Evolutionary conservation across 2,888 invertebrate species (phyloP).

Genomic region (Litoditis marina): DNA sequence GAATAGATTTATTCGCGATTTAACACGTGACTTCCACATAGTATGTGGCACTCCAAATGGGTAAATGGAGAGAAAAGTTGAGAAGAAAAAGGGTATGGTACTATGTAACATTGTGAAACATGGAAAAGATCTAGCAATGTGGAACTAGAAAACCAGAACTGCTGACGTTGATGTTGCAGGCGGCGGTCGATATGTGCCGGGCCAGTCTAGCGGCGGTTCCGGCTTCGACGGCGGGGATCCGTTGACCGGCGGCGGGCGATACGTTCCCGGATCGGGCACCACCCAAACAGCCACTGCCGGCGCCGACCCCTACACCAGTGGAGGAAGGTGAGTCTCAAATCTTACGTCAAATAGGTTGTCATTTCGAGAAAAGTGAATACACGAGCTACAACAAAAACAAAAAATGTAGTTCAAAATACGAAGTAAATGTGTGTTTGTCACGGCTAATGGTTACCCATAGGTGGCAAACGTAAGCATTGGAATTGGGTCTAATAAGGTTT

Average conservation of each 20-base stretch:
- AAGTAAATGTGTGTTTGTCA: too few relatives aligned
- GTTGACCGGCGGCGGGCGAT: constrained; percentile 65
- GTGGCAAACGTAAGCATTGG: too few relatives aligned
- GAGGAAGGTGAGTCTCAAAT: constrained; percentile 61
- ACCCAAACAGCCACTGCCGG: constrained; percentile 20
- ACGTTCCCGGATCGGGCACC: constrained; percentile 56
- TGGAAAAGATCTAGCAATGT: neutral
- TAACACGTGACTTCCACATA: too few relatives aligned
- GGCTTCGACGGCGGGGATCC: constrained; percentile 62
- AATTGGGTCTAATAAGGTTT: too few relatives aligned
- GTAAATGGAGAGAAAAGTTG: too few relatives aligned
- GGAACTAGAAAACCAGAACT: neutral
- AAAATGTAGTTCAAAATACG: too few relatives aligned
- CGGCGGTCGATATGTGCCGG: constrained; percentile 24
- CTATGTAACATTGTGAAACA: constrained; percentile 4
- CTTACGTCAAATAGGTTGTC: constrained; percentile 2
- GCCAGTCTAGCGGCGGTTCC: constrained; percentile 1
- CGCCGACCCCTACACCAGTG: constrained; percentile 65
- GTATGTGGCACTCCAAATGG: too few relatives aligned
- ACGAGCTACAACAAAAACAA: too few relatives aligned
- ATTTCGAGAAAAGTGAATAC: too few relatives aligned
- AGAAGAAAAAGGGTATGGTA: too few relatives aligned
- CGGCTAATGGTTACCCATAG: too few relatives aligned
- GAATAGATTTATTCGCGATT: too few relatives aligned
- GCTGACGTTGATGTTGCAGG: neutral